Conservation (phyloP, 1,140 invertebrate species). For the Trachelipus rathkii region DNA sequence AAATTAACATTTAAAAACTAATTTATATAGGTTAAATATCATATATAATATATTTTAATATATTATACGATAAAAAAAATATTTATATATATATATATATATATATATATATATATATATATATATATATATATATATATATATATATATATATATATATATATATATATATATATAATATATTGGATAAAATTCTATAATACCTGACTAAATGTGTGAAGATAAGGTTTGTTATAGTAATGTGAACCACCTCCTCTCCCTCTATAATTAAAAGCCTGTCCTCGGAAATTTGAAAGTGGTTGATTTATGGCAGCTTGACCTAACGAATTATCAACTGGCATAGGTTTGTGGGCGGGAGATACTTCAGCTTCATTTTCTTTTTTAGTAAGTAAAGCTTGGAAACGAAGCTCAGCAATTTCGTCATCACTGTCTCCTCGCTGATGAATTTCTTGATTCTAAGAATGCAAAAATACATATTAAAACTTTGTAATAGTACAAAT, state of each 20-base stretch:
- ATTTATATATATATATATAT: too few relatives aligned
- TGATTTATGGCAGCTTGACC: background rate
- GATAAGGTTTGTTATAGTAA: background rate
- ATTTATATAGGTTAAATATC: too few relatives aligned
- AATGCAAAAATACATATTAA: background rate
- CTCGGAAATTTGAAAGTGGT: background rate
- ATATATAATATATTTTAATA: too few relatives aligned
- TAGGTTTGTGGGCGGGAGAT: constrained; percentile 16
- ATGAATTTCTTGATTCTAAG: background rate
- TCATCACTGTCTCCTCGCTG: constrained; percentile 30
- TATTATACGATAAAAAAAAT: too few relatives aligned
- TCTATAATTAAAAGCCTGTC: background rate
- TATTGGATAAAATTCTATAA: too few relatives aligned
- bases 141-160: too few relatives aligned
- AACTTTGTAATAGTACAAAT: too few relatives aligned
- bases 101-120: too few relatives aligned
- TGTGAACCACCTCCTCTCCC: background rate
- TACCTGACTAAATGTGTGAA: constrained; percentile 1
- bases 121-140: too few relatives aligned
- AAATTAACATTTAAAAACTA: too few relatives aligned
- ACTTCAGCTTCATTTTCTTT: constrained; percentile 27
- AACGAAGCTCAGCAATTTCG: constrained; percentile 30
- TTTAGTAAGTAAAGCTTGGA: constrained; percentile 30
- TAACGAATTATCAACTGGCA: background rate
- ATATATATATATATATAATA: too few relatives aligned